phyloP scores from a whole-genome alignment of 2,113 vertebrate species.

The Actenoides hombroni region DNA sequence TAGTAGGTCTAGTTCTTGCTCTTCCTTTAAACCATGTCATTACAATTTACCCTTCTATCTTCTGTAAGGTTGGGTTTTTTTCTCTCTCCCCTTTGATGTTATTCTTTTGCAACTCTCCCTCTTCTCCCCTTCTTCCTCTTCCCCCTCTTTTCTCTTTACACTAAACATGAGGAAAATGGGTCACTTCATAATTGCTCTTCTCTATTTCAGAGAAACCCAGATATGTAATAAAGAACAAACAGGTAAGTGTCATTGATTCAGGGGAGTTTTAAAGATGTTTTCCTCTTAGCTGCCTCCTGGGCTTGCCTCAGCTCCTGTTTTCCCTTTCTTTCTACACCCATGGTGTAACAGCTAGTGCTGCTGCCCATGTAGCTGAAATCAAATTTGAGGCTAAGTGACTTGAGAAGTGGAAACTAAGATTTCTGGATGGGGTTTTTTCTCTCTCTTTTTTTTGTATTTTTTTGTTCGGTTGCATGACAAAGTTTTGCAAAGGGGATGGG shows the following conservation, averaged over 20 bases:
- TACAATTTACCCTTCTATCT: conserved; percentile 7
- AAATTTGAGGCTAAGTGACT: conserved; percentile 19
- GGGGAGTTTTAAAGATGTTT: neutral
- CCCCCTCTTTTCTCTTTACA: neutral
- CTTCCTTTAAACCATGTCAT: conserved; percentile 40
- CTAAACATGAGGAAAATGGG: conserved; percentile 14
- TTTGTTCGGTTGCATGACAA: neutral
- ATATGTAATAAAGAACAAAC: conserved; percentile 1
- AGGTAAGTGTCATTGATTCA: neutral
- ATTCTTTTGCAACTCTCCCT: neutral
- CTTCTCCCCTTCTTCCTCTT: neutral
- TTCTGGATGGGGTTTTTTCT: neutral
- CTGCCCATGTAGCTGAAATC: conserved; percentile 42
- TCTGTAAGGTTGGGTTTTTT: neutral
- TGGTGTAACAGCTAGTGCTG: neutral
- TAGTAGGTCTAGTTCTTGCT: conserved; percentile 53
- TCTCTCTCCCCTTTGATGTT: neutral
- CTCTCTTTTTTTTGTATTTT: neutral
- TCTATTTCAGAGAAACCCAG: neutral
- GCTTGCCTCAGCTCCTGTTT: neutral
- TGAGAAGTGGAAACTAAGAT: neutral
- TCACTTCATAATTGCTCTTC: conserved; percentile 31
- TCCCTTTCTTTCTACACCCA: neutral
- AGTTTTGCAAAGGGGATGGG: neutral
- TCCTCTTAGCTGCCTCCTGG: neutral